Percentiles rank a stretch among this genome's conserved stretches.
These are phyloP conservation scores for Arvicanthis niloticus DNA, from an alignment of 2,113 vertebrate genomes.

Conservation along the genomic window DNA sequence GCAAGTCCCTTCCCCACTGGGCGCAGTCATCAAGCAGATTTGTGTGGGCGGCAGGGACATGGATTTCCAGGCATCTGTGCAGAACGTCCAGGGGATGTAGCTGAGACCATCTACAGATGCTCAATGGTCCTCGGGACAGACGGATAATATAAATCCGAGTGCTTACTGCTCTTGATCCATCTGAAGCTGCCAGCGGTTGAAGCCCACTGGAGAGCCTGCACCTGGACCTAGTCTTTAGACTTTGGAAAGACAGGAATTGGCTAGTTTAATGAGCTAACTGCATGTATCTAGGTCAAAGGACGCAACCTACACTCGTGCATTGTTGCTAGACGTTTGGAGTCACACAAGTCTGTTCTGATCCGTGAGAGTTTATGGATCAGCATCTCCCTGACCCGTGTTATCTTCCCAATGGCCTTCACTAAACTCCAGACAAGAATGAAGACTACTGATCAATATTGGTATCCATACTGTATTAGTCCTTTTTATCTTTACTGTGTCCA, in stretches of 20 bases:
- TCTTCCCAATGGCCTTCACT: not conserved
- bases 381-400: too few relatives aligned
- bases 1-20: slow-evolving; percentile 68
- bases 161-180: not conserved
- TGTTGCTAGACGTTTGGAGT: not conserved
- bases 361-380: not conserved
- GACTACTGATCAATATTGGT: not conserved
- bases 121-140: not conserved
- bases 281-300: not conserved
- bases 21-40: slow-evolving; percentile 56
- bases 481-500: not conserved
- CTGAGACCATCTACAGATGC: not conserved
- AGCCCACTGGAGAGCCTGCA: not conserved
- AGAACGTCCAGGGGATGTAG: not conserved
- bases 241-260: not conserved
- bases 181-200: not conserved
- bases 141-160: not conserved
- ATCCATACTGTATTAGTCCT: not conserved
- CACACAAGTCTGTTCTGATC: not conserved
- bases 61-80: not conserved
- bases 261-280: not conserved
- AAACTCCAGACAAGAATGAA: not conserved
- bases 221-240: not conserved
- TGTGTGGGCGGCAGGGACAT: not conserved
- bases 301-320: not conserved